Evolutionary conservation across 2,113 vertebrate genomes (phyloP), one percentile per base, ranked within the genome.

Genomic region (Sylvia atricapilla): DNA sequence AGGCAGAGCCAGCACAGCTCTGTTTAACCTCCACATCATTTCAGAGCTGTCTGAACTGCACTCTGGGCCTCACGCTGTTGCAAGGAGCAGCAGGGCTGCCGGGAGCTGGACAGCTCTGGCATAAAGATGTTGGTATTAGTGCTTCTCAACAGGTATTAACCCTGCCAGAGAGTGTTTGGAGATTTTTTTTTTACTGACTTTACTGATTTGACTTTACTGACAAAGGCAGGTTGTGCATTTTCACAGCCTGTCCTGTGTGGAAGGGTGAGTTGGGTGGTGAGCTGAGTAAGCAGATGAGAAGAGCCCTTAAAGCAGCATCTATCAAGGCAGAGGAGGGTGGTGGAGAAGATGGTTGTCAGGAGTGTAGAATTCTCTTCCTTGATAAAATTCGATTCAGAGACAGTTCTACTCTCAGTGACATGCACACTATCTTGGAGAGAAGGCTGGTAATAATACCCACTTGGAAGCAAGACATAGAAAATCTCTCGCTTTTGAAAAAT

Each of bases 41-140:
- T 74, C 53, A 46, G 77, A 75, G 50, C 50, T 69, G 1, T 37
- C 24, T 23, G 67, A 66, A 11, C 59, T 2, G 0, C 11, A 27
- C 25, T 39, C 25, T 2, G 0, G 50, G 31, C 20, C 28, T 88
- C 41, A 16, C 14, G 12, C 10, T 4, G 0, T 41, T 69, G 31
- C 53, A 50, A 53, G 62, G 88, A 66, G 75, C 58, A 39, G 18
- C 1, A 0, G 25, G 41, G n/a, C n/a, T 79, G 74, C 44, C 56
- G 0, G 39, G 23, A 74, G 43, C 2, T 33, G 35, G 68, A 53
- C 73, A 63, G 60, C 50, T 75, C 75, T 70, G 59, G 33, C 30
- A 15, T 47, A 31, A 55, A 67, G 39, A 21, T 31, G 49, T 27
- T 8, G 13, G 6, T 24, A 9, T 66, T 83, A 49, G 37, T 49